A percentile compares a stretch with the other conserved stretches of the same genome.
Conservation (phyloP, 2,888 invertebrate genomes). For the Gnatocerus cornutus region DNA sequence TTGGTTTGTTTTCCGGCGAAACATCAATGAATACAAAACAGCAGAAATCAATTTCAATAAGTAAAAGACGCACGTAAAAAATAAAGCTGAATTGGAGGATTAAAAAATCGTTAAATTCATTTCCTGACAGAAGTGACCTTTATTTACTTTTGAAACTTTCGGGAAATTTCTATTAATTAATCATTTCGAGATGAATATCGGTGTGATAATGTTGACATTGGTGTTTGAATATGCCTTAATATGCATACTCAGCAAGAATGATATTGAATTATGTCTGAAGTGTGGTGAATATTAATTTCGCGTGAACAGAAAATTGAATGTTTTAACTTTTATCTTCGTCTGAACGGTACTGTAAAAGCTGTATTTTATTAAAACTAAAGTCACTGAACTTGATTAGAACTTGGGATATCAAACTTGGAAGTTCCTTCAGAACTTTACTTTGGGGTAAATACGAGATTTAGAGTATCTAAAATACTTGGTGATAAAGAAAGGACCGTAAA, state of each 20-base stretch:
- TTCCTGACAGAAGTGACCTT: background rate
- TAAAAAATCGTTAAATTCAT: slow-evolving; percentile 12
- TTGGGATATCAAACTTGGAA: no score
- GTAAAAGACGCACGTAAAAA: slow-evolving; percentile 8
- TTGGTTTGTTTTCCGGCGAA: slow-evolving; percentile 5
- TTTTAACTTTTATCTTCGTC: no score
- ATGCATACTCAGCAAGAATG: no score
- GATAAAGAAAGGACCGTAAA: no score
- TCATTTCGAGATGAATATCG: slow-evolving; percentile 19
- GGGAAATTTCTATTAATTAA: slow-evolving; percentile 16
- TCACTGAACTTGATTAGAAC: no score
- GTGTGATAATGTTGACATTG: slow-evolving; percentile 22
- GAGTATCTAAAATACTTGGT: no score
- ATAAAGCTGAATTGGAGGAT: slow-evolving; percentile 3
- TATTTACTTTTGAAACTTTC: background rate
- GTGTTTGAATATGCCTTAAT: no score
- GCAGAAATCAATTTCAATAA: slow-evolving; percentile 12
- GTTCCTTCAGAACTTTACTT: no score
- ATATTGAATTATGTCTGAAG: background rate
- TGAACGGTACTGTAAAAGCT: no score
- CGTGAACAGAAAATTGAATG: background rate
- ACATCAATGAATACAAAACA: slow-evolving; percentile 13
- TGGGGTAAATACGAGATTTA: no score
- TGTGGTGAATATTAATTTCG: slow-evolving; percentile 3
- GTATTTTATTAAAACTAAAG: no score